phyloP scores from a whole-genome alignment of 2,797 vertebrate genomes.

The Coranthus polyacanthus region DNA sequence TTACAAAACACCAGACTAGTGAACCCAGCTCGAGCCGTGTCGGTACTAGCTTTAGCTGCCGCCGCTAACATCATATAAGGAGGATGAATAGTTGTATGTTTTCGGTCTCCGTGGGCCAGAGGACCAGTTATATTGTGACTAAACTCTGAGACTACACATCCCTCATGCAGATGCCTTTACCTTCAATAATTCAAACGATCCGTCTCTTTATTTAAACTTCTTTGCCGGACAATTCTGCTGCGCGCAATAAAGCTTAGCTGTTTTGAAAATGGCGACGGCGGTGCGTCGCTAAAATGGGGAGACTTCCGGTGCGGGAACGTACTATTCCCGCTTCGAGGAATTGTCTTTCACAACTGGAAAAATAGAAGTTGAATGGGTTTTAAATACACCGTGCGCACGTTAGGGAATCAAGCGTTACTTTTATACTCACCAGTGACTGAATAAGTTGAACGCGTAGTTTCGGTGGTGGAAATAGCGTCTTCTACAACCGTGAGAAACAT shows the following conservation, averaged over 20 bases:
- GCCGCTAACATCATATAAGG: constrained; percentile 16
- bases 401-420: no score
- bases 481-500: no score
- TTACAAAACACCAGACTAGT: background rate
- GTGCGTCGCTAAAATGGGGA: constrained; percentile 4
- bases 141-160: background rate
- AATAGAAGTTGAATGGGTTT: no score
- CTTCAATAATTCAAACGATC: constrained; percentile 85
- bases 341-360: no score
- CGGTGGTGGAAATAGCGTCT: no score
- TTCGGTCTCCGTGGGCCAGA: background rate
- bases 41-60: constrained; percentile 47
- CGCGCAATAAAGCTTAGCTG: constrained; percentile 80
- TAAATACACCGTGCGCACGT: no score
- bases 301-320: constrained; percentile 21
- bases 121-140: background rate
- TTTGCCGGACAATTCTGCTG: constrained; percentile 71
- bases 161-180: constrained; percentile 67
- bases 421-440: no score
- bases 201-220: constrained; percentile 88
- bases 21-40: background rate
- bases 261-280: constrained; percentile 82
- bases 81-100: background rate
- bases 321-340: no score
- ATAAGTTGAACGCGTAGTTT: no score